A percentile compares a stretch with the other conserved stretches of the same genome.
These are phyloP conservation scores for Linnaemya vulpina DNA, from an alignment of 2,888 invertebrate genomes.

Conservation along the genomic window DNA sequence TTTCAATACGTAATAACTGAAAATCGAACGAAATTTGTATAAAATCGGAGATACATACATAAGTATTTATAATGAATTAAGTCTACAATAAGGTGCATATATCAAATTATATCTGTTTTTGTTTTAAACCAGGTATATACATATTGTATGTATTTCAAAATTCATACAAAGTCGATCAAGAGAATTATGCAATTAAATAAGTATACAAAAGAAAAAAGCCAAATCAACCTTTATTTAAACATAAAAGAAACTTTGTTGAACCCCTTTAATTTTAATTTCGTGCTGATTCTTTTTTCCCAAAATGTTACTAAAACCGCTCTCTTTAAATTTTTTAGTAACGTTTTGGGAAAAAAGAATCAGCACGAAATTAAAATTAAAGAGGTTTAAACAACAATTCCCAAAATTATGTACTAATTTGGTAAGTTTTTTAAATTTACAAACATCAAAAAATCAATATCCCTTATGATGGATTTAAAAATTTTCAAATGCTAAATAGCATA, in stretches of 20 bases:
- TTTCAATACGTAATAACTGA: background rate
- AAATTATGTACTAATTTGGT: too few species aligned
- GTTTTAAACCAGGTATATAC: background rate
- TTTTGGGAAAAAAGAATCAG: too few species aligned
- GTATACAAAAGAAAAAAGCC: constrained; percentile 16
- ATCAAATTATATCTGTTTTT: too few species aligned
- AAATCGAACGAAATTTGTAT: constrained; percentile 23
- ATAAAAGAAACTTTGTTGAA: too few species aligned
- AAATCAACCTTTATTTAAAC: background rate
- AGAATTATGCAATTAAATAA: background rate
- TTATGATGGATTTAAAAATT: background rate
- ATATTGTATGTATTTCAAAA: background rate
- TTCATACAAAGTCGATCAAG: constrained; percentile 46
- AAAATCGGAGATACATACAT: background rate
- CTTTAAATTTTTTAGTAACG: too few species aligned
- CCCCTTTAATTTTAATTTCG: too few species aligned
- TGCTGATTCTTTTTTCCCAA: too few species aligned
- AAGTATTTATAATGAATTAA: background rate
- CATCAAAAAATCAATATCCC: background rate
- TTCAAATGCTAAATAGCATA: background rate
- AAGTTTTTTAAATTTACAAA: background rate
- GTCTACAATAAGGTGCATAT: too few species aligned
- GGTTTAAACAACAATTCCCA: too few species aligned
- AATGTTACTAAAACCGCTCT: too few species aligned
- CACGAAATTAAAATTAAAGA: too few species aligned